Evolutionary conservation across 2,797 vertebrate species (phyloP).

Genomic region (Hybognathus amarus): DNA sequence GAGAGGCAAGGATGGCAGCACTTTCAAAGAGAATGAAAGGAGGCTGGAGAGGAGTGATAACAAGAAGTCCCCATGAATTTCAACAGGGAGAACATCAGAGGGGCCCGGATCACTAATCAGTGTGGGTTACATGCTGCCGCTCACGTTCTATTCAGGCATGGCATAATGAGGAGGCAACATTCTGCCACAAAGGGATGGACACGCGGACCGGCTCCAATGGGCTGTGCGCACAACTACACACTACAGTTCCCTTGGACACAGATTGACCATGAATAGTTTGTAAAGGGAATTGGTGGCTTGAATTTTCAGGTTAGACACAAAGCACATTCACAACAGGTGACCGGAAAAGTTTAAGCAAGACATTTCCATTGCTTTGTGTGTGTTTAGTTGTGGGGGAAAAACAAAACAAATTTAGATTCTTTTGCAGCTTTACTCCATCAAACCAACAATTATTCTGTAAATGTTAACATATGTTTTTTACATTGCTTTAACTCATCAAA

Average conservation of each 20-base stretch:
- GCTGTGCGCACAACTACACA: background rate
- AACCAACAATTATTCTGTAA: background rate
- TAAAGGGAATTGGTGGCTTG: background rate
- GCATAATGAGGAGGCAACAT: constrained; percentile 55
- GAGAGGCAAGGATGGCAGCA: constrained; percentile 53
- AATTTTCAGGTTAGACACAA: constrained; percentile 15
- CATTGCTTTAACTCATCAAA: too few relatives aligned
- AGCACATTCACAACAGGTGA: constrained; percentile 1
- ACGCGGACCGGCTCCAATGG: constrained; percentile 17
- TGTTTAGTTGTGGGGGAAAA: background rate
- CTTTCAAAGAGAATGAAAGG: constrained; percentile 54
- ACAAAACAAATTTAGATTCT: background rate
- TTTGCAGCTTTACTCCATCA: background rate
- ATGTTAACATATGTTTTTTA: too few relatives aligned
- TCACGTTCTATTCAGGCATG: constrained; percentile 38
- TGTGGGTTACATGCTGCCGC: constrained; percentile 52
- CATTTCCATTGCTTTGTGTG: background rate
- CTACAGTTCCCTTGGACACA: constrained; percentile 32
- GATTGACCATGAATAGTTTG: constrained; percentile 24
- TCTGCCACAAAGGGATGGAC: constrained; percentile 53
- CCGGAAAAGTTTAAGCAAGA: constrained; percentile 59
- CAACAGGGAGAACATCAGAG: constrained; percentile 60
- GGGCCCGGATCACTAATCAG: constrained; percentile 54
- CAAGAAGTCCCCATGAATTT: constrained; percentile 57
- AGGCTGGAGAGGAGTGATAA: constrained; percentile 52